Evolutionary conservation across 2,888 invertebrate genomes (phyloP).

Genomic region (Aleiodes testaceus): DNA sequence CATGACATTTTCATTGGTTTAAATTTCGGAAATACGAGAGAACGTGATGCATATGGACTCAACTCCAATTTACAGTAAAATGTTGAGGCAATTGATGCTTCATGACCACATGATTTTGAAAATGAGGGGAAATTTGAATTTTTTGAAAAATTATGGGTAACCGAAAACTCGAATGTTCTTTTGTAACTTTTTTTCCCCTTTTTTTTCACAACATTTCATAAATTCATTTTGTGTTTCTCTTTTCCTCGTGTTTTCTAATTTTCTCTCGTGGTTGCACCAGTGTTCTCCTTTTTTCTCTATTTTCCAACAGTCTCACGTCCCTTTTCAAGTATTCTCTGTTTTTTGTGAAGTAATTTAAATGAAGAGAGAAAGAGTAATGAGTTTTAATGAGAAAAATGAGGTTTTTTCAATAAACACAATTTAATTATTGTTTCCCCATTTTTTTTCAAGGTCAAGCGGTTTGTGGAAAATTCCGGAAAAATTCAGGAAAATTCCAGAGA

Average conservation of each 20-base stretch:
- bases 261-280: not conserved
- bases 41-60: not conserved
- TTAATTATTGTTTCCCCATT: too few species aligned
- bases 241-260: constrained; percentile 12
- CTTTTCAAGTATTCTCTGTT: constrained; percentile 5
- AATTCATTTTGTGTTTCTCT: not conserved
- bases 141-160: not conserved
- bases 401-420: too few species aligned
- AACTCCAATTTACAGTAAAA: not conserved
- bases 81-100: constrained; percentile 13
- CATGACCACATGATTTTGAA: constrained; percentile 9
- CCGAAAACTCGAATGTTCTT: not conserved
- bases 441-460: too few species aligned
- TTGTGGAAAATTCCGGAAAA: too few species aligned
- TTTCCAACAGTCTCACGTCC: constrained; percentile 2
- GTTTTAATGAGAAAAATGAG: constrained; percentile 8
- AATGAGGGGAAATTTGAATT: not conserved
- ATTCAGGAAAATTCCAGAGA: too few species aligned
- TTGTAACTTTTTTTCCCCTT: not conserved
- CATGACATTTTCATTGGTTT: constrained; percentile 5
- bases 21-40: not conserved
- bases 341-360: constrained; percentile 27
- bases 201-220: not conserved
- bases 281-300: not conserved
- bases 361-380: constrained; percentile 6